phyloP scores from a whole-genome alignment of 2,113 vertebrate genomes.

The Hemiscyllium ocellatum region DNA sequence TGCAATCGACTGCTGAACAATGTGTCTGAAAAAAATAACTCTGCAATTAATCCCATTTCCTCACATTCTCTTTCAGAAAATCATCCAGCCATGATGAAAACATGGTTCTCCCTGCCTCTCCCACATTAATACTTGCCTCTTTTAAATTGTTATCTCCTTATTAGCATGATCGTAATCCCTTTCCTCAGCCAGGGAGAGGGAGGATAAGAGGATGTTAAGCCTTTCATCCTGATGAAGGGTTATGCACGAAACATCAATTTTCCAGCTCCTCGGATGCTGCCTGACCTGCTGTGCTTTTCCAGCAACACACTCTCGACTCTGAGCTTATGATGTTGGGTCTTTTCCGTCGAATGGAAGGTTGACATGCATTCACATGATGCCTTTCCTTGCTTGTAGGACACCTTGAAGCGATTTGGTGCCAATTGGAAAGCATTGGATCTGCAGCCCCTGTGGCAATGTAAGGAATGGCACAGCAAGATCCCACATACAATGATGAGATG shows the following conservation, averaged over 20 bases:
- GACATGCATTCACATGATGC: too few species aligned
- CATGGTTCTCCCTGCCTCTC: neutral
- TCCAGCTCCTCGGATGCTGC: too few species aligned
- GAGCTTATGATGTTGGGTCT: too few species aligned
- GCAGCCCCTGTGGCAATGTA: neutral
- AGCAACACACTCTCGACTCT: too few species aligned
- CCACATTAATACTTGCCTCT: neutral
- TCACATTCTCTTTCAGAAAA: neutral
- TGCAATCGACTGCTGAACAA: neutral
- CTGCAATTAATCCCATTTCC: neutral
- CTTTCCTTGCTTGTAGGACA: neutral
- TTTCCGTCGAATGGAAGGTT: too few species aligned
- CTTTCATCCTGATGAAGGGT: neutral
- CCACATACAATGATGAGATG: neutral
- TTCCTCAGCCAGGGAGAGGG: neutral
- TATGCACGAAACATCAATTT: too few species aligned
- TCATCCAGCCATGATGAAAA: neutral
- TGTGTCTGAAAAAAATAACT: neutral
- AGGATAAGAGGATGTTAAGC: neutral
- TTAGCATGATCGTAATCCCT: neutral
- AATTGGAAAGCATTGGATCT: neutral
- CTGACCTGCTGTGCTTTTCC: too few species aligned
- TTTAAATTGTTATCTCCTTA: neutral
- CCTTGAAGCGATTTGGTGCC: neutral
- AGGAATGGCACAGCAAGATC: neutral